Base-by-base conservation (phyloP, 2,113 vertebrate genomes). In the Coptodon rendalli region DNA sequence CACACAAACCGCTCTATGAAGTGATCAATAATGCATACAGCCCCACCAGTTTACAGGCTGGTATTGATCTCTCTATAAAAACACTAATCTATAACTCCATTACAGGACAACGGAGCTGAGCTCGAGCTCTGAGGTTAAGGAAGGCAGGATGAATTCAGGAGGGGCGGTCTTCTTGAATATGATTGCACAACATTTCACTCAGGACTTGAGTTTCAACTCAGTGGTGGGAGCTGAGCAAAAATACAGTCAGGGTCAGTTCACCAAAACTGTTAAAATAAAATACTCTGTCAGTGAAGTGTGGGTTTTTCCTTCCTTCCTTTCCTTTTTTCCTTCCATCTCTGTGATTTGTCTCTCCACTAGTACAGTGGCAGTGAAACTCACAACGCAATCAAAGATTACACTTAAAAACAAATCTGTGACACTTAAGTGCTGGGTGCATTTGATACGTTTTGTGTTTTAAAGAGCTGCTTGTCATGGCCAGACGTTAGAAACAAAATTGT, bases 1-100 rank as follows among this genome's bases (percentile, higher is more conserved):
- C 63, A 82, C 45, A 45, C 16, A 24, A 12, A 40, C 13, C 11
- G 3, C 24, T 89, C 66, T 34, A 40, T 54, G 66, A 73, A 22
- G 29, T 34, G 84, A 94, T 96, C 96, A 88, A 96, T 96, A 93
- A 92, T 89, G 89, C 56, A 93, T 94, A 94, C 90, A 88, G 87
- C 83, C 82, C 84, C 56, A 71, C 89, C 94, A 89, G 59, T 94
- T 94, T 94, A 92, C 87, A 92, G 88, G 91, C 88, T 66, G 81
- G 59, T 93, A 95, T 95, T 94, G 94, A 93, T 91, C 91, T 86
- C 82, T 89, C 92, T 95, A 94, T 95, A 94, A 96, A 95, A 95
- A 94, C 92, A 87, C 91, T 85, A 63, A 95, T 95, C 94, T 93
- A 95, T 95, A 95, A 92, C 57, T 91, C 92, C 92, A 94, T 94